Conservation (phyloP, 2,888 invertebrate genomes). For the Ethmia dodecea region DNA sequence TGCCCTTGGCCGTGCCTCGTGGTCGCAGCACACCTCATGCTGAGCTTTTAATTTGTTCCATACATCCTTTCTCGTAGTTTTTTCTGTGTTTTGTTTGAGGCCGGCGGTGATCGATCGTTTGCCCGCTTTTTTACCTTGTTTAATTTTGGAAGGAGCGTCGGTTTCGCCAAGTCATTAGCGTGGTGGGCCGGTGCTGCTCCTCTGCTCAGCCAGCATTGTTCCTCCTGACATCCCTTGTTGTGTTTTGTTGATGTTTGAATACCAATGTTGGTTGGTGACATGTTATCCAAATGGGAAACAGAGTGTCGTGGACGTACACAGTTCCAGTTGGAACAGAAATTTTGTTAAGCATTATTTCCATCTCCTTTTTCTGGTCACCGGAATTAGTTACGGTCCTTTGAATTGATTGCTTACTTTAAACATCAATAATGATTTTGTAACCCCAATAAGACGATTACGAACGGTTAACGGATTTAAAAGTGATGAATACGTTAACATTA, state of each 20-base stretch:
- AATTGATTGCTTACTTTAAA: too few species aligned
- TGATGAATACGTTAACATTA: conserved; percentile 20
- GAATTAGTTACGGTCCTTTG: too few species aligned
- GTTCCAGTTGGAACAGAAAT: too few species aligned
- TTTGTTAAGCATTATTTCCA: too few species aligned
- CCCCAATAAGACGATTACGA: conserved; percentile 12
- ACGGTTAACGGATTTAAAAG: conserved; percentile 10
- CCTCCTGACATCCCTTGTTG: conserved; percentile 38
- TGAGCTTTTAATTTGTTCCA: conserved; percentile 76
- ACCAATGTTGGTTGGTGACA: too few species aligned
- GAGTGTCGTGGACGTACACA: too few species aligned
- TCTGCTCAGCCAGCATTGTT: conserved; percentile 46
- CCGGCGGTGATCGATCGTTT: conserved; percentile 69
- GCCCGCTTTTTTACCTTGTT: conserved; percentile 69
- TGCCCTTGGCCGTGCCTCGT: conserved; percentile 52
- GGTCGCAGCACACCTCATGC: conserved; percentile 56
- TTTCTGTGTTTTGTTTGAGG: conserved; percentile 70
- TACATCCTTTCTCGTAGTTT: conserved; percentile 67
- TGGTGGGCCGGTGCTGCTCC: conserved; percentile 32
- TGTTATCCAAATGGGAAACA: too few species aligned
- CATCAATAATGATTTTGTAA: too few species aligned
- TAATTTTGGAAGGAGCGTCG: conserved; percentile 65
- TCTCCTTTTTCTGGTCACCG: too few species aligned
- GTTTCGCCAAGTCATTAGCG: conserved; percentile 74
- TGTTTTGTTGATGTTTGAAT: conserved; percentile 6